Base-by-base conservation (phyloP, 2,888 invertebrate species). In the Melieria crassipennis region DNA sequence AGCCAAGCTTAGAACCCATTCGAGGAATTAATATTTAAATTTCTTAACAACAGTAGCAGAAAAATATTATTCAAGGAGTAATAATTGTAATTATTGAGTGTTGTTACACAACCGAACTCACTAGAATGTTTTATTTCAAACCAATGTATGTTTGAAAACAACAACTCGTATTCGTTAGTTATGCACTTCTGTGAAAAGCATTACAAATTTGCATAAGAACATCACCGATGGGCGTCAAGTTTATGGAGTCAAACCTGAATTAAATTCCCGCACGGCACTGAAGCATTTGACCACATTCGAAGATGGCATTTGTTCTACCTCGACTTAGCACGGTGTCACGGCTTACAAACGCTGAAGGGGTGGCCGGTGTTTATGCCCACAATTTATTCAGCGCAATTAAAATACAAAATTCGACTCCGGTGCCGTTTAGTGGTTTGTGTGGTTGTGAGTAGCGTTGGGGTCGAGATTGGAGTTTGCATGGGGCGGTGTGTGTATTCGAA, bases 321-420 rank as follows among this genome's bases (percentile, higher is more conserved):
- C 11, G 5, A 52, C 13, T 52, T n/a, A 5, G 13, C 52, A 52
- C 50, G 11, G 7, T 2, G 9, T 50, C 50, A 50, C 50, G 9
- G 52, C 52, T 13, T 1, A 13, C n/a, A 5, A 9, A 52, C 6
- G 6, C 9, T 6, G 10, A 52, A 52, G 13, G 52, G 9, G 13
- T 11, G 61, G 42, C 13, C 61, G 1, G 42, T 61, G 10, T 81
- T 81, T 80, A 81, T 79, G 76, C 77, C 79, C 80, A 79, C 81
- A 81, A 81, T 81, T 81, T 81, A 81, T 81, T 81, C 81, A 80
- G 81, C 80, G 79, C 80, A 81, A 81, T 81, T 81, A 81, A 81
- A 81, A 81, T 80, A 81, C 80, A 81, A 80, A 81, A 81, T 80
- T 81, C 75, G 61, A 65, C 69, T 63, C 55, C 69, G 48, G 68